Evolutionary conservation across 2,888 invertebrate genomes (phyloP).

Genomic region (Omphaloscelis lunosa): DNA sequence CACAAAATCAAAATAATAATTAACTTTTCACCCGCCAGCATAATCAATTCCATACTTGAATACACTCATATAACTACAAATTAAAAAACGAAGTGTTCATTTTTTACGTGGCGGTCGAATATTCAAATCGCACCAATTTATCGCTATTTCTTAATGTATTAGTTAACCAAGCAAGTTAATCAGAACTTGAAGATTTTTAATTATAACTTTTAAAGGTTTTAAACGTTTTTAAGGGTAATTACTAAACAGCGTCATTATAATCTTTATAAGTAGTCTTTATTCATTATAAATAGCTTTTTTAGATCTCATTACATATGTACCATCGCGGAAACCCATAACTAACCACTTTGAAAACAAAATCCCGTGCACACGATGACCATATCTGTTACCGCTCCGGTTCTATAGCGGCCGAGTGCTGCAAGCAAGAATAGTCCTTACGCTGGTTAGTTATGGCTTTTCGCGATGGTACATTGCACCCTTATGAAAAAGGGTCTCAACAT

Average conservation of each 20-base stretch:
- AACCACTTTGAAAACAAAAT: no score
- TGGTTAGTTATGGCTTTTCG: no score
- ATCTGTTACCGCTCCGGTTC: no score
- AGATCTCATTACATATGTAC: background rate
- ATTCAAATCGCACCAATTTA: background rate
- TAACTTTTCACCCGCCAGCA: background rate
- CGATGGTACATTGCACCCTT: background rate
- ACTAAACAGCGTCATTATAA: background rate
- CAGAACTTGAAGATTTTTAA: background rate
- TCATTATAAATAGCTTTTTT: background rate
- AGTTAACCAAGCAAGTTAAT: background rate
- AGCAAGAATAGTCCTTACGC: no score
- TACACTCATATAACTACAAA: background rate
- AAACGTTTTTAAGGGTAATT: background rate
- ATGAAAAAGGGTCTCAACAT: background rate
- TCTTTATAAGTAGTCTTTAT: background rate
- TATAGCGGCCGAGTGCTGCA: no score
- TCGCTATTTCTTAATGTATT: background rate
- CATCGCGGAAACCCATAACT: no score
- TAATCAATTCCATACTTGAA: background rate
- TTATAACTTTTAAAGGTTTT: background rate
- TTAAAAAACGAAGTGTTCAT: background rate
- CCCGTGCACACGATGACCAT: no score
- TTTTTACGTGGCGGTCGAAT: background rate
- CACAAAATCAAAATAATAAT: conserved; percentile 11